phyloP scores from a whole-genome alignment of 2,113 vertebrate genomes.

The Pontoporia blainvillei region DNA sequence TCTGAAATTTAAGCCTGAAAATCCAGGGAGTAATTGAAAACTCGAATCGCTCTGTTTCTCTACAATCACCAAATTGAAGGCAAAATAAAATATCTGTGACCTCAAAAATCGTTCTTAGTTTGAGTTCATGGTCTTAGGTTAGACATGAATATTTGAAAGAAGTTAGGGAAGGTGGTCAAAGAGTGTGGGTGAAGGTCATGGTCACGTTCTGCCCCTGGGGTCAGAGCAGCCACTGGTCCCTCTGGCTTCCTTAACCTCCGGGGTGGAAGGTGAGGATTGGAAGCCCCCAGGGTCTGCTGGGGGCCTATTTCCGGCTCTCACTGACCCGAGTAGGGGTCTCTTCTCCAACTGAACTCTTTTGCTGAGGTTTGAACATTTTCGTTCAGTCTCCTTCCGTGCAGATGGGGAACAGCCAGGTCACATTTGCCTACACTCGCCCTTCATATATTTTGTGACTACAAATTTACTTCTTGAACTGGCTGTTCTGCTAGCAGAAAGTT shows the following conservation, averaged over 20 bases:
- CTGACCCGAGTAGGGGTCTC: accelerated
- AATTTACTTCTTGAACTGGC: neutral
- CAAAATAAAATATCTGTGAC: neutral
- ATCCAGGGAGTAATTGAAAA: neutral
- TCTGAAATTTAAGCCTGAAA: neutral
- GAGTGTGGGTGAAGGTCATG: neutral
- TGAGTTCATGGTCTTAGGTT: neutral
- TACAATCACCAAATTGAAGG: neutral
- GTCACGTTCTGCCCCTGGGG: neutral
- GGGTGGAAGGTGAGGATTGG: too few species aligned
- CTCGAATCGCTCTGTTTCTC: neutral
- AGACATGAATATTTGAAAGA: neutral
- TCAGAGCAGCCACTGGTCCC: accelerated
- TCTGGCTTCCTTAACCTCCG: accelerated
- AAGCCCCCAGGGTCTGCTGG: accelerated
- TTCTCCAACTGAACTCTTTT: too few species aligned
- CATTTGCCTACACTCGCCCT: neutral
- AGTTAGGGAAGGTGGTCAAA: neutral
- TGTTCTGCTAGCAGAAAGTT: neutral
- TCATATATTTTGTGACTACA: neutral
- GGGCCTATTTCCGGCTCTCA: too few species aligned
- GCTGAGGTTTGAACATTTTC: too few species aligned
- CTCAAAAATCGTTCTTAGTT: neutral
- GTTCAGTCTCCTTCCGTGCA: neutral
- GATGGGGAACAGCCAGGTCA: neutral